Evolutionary conservation across 2,888 invertebrate genomes (phyloP).

Genomic region (Ctenicera cuprea): DNA sequence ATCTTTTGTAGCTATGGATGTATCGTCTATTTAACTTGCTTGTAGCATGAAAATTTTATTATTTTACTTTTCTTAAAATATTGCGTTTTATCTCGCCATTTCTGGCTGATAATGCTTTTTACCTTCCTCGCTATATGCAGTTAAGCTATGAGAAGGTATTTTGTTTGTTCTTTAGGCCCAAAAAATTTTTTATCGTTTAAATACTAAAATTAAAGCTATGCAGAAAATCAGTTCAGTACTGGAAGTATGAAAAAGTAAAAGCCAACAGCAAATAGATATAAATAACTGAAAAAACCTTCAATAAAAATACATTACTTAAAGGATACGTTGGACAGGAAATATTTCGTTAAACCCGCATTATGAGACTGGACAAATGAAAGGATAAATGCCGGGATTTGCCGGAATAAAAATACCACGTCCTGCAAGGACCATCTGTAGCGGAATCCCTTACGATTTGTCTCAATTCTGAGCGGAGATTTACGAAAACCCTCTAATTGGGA

Average conservation of each 20-base stretch:
- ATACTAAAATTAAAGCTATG: too few species aligned
- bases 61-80: too few species aligned
- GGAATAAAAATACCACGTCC: slow-evolving; percentile 26
- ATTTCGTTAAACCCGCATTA: slow-evolving; percentile 20
- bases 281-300: not conserved
- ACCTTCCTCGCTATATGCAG: too few species aligned
- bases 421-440: slow-evolving; percentile 19
- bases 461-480: slow-evolving; percentile 11
- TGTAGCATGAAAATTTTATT: too few species aligned
- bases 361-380: slow-evolving; percentile 29
- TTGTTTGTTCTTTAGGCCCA: too few species aligned
- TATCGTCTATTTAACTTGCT: too few species aligned
- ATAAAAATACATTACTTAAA: slow-evolving; percentile 14
- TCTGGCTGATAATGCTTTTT: too few species aligned
- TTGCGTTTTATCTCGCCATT: too few species aligned
- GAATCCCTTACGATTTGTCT: slow-evolving; percentile 22
- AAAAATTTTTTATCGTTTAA: too few species aligned
- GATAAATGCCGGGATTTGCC: slow-evolving; percentile 25
- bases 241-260: not conserved
- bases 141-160: too few species aligned
- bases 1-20: too few species aligned
- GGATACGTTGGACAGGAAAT: slow-evolving; percentile 4
- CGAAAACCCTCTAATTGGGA: slow-evolving; percentile 3
- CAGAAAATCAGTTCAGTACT: too few species aligned
- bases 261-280: slow-evolving; percentile 11